These are phyloP conservation scores for Mizuhopecten yessoensis DNA, from an alignment of 1,140 invertebrate species.

Conservation along the genomic window DNA sequence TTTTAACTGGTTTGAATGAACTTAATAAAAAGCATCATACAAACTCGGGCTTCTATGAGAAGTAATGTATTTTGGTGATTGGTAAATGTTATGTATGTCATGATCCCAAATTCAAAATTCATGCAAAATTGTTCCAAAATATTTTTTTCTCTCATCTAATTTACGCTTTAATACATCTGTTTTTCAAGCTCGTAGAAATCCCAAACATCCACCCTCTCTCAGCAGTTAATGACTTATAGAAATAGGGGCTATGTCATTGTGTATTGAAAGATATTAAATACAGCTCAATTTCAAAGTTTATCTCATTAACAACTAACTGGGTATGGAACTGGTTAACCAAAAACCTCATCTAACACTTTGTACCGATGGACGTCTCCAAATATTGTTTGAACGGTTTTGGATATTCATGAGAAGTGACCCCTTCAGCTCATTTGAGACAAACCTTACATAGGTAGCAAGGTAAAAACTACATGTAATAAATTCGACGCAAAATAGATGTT, in stretches of 20 bases:
- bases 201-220: not conserved
- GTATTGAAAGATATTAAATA: not conserved
- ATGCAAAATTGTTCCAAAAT: not conserved
- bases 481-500: too few species aligned
- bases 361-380: too few species aligned
- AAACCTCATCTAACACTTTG: not conserved
- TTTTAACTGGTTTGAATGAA: not conserved
- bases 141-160: not conserved
- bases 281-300: not conserved
- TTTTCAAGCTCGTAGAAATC: not conserved
- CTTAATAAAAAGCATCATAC: not conserved
- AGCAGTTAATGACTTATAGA: not conserved
- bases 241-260: not conserved
- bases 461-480: too few species aligned
- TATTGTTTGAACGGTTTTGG: too few species aligned
- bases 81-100: not conserved
- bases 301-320: not conserved
- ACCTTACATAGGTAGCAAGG: too few species aligned
- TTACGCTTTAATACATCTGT: too few species aligned
- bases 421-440: too few species aligned
- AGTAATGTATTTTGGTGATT: not conserved
- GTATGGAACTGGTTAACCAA: not conserved
- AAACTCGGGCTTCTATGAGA: not conserved
- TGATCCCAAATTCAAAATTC: not conserved
- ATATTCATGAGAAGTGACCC: too few species aligned